Evolutionary conservation across 2,797 vertebrate genomes (phyloP), one percentile per base, ranked within the genome.

Genomic region (Phaenicophaeus curvirostris): DNA sequence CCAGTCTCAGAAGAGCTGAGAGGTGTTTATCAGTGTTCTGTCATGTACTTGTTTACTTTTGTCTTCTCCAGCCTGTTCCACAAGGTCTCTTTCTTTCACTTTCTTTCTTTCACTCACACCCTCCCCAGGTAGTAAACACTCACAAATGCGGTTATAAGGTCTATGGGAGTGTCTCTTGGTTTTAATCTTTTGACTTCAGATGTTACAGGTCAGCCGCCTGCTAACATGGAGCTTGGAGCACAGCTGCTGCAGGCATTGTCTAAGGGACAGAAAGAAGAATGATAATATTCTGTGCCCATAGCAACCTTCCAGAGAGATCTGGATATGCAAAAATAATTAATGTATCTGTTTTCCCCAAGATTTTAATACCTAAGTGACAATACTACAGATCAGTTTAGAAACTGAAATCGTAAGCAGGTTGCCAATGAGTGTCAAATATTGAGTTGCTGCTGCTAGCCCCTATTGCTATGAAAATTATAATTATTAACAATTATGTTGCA

Each of bases 321-420:
- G 80, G 35, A 78, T 88, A 71, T 66, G 44, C 66, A 84, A 69
- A 92, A 93, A 44, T 76, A 83, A 78, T 59, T 9, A 74, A 58
- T 48, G 11, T 51, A 48, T 44, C 46, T 59, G 27, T 84, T 91
- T 91, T 39, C 75, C 66, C 74, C 33, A 35, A 58, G 80, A 77
- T 93, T 86, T 93, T 71, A 63, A 79, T 66, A 94, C 59, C 31
- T 68, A 84, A 58, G 69, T 80, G 87, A 62, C 28, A 59, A 62
- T 54, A 30, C 33, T 21, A 33, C 69, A 78, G 62, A 59, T 85
- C 39, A 78, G 67, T 58, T 90, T 48, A 57, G 80, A 79, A 93
- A 76, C 4, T 72, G 85, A 69, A 75, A 69, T 62, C 4, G 3
- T 81, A 81, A 94, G 48, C 72, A 77, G 76, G 65, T 85, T 66